Base-by-base conservation (phyloP, 92 coral and sea anemone species). In the Palythoa heliodiscus region DNA sequence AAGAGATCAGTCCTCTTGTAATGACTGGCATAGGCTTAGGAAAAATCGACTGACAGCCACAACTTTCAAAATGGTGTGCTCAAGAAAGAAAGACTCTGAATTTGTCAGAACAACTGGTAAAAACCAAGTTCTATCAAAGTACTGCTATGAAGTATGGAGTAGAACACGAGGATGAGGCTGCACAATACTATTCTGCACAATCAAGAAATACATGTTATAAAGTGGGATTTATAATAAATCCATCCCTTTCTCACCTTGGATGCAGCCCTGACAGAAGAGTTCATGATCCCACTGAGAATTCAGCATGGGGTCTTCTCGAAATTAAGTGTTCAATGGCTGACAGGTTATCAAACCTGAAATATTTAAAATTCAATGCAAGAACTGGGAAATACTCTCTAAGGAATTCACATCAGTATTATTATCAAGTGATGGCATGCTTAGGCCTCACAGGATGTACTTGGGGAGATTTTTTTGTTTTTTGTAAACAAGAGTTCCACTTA, bases 191-290 rank as follows among this genome's bases (percentile, higher is more conserved):
- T 72, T 25, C 87, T 2, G 17, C 25, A 14, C 80, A 91, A 23
- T 91, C 70, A 79, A 84, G 89, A 1, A 91, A 76, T 22, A 73
- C 24, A 3, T 66, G 70, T 11, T 84, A 25, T 67, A 69, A 15
- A 20, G 82, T 79, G 23, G 92, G 92, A 35, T 64, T 89, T 85
- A 82, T 85, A 11, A 89, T 89, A 20, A 89, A 89, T 50, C 87
- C 86, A 13, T 85, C 92, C 19, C 35, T 85, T 14, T 77, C 92
- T 22, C 92, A 89, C 87, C 92, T 89, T 57, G 92, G 86, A 14
- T 85, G 87, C 37, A 86, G 89, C 55, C 92, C 92, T 68, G 92
- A 90, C 87, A 82, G 92, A 64, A 52, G 90, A 53, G 90, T 87
- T 13, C 82, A 79, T 86, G 89, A 89, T 55, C 73, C 80, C 11